Evolutionary conservation across 2,797 vertebrate species (phyloP), one percentile per base, ranked within the genome.

Genomic region (Acanthiza pusilla): DNA sequence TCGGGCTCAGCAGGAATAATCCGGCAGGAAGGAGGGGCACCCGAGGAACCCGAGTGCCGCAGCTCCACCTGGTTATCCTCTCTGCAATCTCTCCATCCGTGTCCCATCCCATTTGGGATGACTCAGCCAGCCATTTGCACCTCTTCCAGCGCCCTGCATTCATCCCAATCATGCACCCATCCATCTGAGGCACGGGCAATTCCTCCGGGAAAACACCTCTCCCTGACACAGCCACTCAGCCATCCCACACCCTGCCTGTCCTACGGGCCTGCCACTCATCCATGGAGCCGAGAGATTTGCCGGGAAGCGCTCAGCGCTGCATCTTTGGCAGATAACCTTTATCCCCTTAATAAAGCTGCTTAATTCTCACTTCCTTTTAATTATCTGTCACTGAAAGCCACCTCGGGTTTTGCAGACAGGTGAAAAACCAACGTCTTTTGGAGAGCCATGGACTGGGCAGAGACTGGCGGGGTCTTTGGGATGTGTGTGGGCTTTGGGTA

Each of bases 291-390:
- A 16, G 81, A 36, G 88, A 20, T 67, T 34, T 43, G 65, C 36
- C 7, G 22, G 70, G 70, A 19, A 53, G 48, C n/a, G 78, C 70
- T 72, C 92, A 72, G 79, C 32, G 2, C 72, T 5, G 48, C 73
- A 7, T 18, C 83, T 65, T 30, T 5, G 82, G 62, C 75, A 50
- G 72, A 92, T 72, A 72, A 67, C 20, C 65, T 67, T 74, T 9
- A 94, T 91, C 93, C 70, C n/a, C 85, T 85, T 90, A 80, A 89
- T 88, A 85, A 92, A 30, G 57, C 79, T 45, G 63, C 70, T 90
- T 53, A 47, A 74, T 94, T 89, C 65, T 65, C 94, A 34, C 89
- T 83, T 71, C 78, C 48, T 67, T 25, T 20, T 29, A 50, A 61
- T 88, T 57, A 83, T 42, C 68, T 62, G 45, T 2, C 13, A 2